Conservation (phyloP, 2,888 invertebrate species). For the Agrochola lota region DNA sequence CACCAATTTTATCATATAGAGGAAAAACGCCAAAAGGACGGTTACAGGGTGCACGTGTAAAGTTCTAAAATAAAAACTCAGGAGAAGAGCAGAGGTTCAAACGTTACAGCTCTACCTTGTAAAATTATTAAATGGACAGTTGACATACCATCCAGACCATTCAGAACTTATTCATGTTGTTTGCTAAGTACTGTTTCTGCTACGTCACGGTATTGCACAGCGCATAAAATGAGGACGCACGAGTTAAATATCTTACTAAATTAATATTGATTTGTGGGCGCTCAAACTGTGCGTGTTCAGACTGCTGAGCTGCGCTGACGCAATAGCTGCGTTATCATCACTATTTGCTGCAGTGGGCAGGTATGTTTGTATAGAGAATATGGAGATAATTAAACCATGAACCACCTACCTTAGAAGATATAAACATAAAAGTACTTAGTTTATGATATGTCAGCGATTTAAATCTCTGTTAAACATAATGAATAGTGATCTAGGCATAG, state of each 20-base stretch:
- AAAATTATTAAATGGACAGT: not conserved
- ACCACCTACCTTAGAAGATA: not conserved
- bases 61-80: not conserved
- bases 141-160: slow-evolving; percentile 6
- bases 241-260: slow-evolving; percentile 44
- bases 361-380: not conserved
- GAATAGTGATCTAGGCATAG: too few species aligned
- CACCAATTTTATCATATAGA: not conserved
- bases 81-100: not conserved
- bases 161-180: slow-evolving; percentile 9
- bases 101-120: not conserved
- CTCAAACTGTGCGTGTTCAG: slow-evolving; percentile 25
- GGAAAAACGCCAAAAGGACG: not conserved
- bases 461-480: not conserved
- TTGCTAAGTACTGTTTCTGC: slow-evolving; percentile 11
- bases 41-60: not conserved
- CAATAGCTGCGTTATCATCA: slow-evolving; percentile 27
- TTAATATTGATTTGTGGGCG: slow-evolving; percentile 59
- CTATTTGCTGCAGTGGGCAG: not conserved
- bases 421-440: not conserved
- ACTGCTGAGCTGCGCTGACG: slow-evolving; percentile 16
- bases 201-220: slow-evolving; percentile 47
- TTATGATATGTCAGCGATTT: not conserved
- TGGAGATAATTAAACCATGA: slow-evolving; percentile 1
- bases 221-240: slow-evolving; percentile 33